phyloP scores from a whole-genome alignment of 2,888 invertebrate species.

The Norana najaformis region DNA sequence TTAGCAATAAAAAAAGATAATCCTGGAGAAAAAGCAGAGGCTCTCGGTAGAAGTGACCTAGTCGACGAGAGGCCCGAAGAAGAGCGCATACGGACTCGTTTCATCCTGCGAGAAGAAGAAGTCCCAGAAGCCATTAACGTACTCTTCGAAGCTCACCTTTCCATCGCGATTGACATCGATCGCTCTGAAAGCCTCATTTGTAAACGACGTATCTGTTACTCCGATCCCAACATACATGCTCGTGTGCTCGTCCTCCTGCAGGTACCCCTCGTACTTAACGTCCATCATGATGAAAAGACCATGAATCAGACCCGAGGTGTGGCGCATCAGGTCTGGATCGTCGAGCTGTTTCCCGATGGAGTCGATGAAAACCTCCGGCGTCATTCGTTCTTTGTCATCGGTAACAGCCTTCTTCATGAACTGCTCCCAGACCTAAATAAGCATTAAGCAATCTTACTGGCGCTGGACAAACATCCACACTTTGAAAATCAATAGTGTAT shows the following conservation, averaged over 20 bases:
- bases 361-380: not conserved
- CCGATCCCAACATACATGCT: not conserved
- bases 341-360: not conserved
- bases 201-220: not conserved
- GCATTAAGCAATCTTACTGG: too few relatives aligned
- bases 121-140: not conserved
- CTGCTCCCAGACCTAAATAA: not conserved
- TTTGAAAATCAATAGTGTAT: too few relatives aligned
- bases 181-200: not conserved
- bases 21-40: too few relatives aligned
- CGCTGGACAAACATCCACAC: too few relatives aligned
- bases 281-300: not conserved
- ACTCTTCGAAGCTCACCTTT: not conserved
- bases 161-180: not conserved
- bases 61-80: not conserved
- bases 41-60: too few relatives aligned
- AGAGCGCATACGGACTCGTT: not conserved
- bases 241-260: not conserved
- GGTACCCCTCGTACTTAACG: not conserved
- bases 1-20: too few relatives aligned
- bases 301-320: not conserved
- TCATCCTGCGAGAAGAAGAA: not conserved
- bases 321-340: not conserved
- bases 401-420: not conserved
- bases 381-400: not conserved